Evolutionary conservation across 2,888 invertebrate genomes (phyloP), one percentile per base, ranked within the genome.

Genomic region (Junonia oenone): DNA sequence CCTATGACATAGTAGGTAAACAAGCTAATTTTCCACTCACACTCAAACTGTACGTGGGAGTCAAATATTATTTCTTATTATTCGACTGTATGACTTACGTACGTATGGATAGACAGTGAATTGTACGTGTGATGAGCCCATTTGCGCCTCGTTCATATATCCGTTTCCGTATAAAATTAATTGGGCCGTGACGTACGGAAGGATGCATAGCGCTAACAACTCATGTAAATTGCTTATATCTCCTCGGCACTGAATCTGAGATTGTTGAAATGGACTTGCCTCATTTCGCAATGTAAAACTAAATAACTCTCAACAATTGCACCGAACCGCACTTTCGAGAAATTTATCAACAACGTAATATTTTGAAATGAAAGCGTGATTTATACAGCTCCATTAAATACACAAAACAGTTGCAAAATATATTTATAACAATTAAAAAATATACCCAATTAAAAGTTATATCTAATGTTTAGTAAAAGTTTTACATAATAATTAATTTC

Each of bases 111-210:
- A 67, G 60, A 67, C 67, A 64, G 69, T 76, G 76, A 77, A 80
- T 81, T 78, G 81, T 76, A 76, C 73, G 71, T 73, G 69, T 78
- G 78, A 81, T 80, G 83, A 83, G 75, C 77, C 79, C 81, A 78
- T 83, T 87, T 83, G 78, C 79, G 81, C 77, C 73, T 74, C 72
- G 78, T 80, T 78, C 76, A 75, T 78, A 81, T 84, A 82, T 88
- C 87, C 86, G 84, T 77, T 88, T 88, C 87, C 87, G 86, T 77
- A 76, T 83, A 79, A 86, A 83, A 89, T 89, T 88, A 88, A 89
- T 87, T 83, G 86, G 83, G 67, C 83, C 76, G 79, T 82, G 80
- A 81, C 81, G 73, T 71, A 73, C 83, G 88, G 88, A 88, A 88
- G 88, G 89, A 89, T 84, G 82, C 78, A 76, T 76, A 81, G 69